These are phyloP conservation scores for Zophobas atratus DNA, from an alignment of 1,140 invertebrate species.

Conservation along the genomic window DNA sequence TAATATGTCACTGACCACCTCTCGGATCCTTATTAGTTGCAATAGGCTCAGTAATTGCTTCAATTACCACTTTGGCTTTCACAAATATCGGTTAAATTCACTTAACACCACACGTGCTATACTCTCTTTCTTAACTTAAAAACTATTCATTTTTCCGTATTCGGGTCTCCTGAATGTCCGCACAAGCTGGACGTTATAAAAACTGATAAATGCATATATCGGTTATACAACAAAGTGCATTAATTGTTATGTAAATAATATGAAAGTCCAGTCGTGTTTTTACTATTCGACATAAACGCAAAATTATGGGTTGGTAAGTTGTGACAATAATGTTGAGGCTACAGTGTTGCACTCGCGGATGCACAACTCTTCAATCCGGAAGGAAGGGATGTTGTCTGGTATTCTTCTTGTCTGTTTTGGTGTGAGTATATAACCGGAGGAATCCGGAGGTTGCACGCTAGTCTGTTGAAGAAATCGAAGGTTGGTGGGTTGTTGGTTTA, in stretches of 20 bases:
- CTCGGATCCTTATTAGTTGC: not conserved
- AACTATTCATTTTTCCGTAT: not conserved
- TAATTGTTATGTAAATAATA: conserved; percentile 18
- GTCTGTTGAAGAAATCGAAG: conserved; percentile 13
- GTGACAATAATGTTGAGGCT: not conserved
- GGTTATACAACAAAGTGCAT: conserved; percentile 9
- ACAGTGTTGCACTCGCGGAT: conserved; percentile 16
- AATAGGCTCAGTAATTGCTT: not conserved
- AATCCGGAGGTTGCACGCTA: conserved; percentile 29
- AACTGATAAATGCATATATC: not conserved
- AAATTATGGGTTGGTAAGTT: not conserved
- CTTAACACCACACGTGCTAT: not conserved
- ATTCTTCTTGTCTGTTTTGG: not conserved
- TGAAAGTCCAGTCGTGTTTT: conserved; percentile 12
- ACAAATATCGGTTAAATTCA: not conserved
- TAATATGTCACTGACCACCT: conserved; percentile 27
- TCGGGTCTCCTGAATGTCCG: not conserved
- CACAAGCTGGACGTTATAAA: too few species aligned
- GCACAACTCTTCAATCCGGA: conserved; percentile 15
- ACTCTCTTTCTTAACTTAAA: too few species aligned
- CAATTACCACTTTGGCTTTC: conserved; percentile 2
- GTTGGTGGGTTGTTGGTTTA: conserved; percentile 12
- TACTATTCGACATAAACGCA: not conserved
- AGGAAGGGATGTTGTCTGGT: conserved; percentile 27
- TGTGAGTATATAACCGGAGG: conserved; percentile 28